Evolutionary conservation across 1,140 invertebrate species (phyloP).

Genomic region (Cylas formicarius): DNA sequence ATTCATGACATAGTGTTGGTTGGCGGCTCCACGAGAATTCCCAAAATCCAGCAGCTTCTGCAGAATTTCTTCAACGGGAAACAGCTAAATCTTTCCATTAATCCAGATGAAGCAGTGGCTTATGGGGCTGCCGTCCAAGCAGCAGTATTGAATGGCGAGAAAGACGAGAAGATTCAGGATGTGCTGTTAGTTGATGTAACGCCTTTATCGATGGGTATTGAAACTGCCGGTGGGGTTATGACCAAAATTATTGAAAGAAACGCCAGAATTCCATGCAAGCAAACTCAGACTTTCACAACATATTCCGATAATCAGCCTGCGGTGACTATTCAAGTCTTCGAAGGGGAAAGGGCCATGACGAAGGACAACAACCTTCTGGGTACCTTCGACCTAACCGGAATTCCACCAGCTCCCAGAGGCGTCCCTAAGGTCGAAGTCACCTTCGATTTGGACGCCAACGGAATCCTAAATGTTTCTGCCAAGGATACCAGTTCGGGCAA

Average conservation of each 20-base stretch:
- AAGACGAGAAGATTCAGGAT: slow-evolving; percentile 52
- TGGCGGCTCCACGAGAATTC: slow-evolving; percentile 71
- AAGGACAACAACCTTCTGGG: slow-evolving; percentile 71
- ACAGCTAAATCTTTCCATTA: slow-evolving; percentile 56
- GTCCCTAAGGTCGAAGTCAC: slow-evolving; percentile 64
- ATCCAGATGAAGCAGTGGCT: slow-evolving; percentile 58
- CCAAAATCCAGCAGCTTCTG: slow-evolving; percentile 53
- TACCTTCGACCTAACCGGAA: slow-evolving; percentile 66
- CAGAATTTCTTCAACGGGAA: slow-evolving; percentile 57
- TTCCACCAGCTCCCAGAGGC: slow-evolving; percentile 47
- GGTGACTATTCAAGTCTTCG: slow-evolving; percentile 65
- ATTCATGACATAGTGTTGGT: slow-evolving; percentile 74
- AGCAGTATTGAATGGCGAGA: slow-evolving; percentile 52
- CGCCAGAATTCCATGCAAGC: slow-evolving; percentile 56
- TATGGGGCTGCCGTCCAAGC: slow-evolving; percentile 59
- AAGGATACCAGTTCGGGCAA: slow-evolving; percentile 48
- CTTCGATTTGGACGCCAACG: slow-evolving; percentile 63
- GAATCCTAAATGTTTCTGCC: slow-evolving; percentile 59
- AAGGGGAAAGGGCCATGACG: slow-evolving; percentile 73
- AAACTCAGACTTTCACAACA: slow-evolving; percentile 57
- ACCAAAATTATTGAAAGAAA: slow-evolving; percentile 57
- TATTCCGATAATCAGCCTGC: slow-evolving; percentile 63
- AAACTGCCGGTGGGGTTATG: slow-evolving; percentile 50
- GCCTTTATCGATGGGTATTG: slow-evolving; percentile 56
- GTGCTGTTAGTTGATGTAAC: slow-evolving; percentile 64